phyloP scores from a whole-genome alignment of 2,888 invertebrate genomes.

The Pogonocherus hispidulus region DNA sequence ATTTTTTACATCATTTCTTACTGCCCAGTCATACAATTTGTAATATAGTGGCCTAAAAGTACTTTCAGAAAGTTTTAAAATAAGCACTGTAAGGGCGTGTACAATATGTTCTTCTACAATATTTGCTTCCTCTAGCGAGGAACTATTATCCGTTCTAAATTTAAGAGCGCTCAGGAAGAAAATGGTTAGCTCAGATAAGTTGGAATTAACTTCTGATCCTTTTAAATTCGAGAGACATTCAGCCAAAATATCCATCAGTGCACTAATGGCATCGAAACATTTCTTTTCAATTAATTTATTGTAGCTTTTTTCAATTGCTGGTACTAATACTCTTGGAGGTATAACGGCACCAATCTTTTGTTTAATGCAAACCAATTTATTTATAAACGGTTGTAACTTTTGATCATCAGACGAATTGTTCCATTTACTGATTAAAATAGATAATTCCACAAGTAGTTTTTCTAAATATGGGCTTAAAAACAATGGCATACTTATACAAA shows the following conservation, averaged over 20 bases:
- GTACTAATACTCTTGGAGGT: slow-evolving; percentile 82
- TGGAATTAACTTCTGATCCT: slow-evolving; percentile 74
- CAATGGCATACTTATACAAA: slow-evolving; percentile 84
- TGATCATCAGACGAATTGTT: slow-evolving; percentile 36
- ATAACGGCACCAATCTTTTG: slow-evolving; percentile 79
- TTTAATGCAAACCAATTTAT: slow-evolving; percentile 75
- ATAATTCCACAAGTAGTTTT: slow-evolving; percentile 77
- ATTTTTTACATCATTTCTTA: slow-evolving; percentile 74
- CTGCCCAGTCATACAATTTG: slow-evolving; percentile 90
- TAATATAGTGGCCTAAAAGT: slow-evolving; percentile 91
- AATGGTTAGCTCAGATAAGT: slow-evolving; percentile 78
- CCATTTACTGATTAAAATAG: slow-evolving; percentile 68
- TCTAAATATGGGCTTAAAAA: slow-evolving; percentile 90
- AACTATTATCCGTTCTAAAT: slow-evolving; percentile 73
- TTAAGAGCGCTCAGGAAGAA: slow-evolving; percentile 83
- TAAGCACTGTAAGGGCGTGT: slow-evolving; percentile 82
- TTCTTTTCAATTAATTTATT: slow-evolving; percentile 73
- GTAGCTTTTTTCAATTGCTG: slow-evolving; percentile 79
- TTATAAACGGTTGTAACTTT: slow-evolving; percentile 70
- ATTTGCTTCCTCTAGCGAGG: slow-evolving; percentile 69
- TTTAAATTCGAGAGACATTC: slow-evolving; percentile 79
- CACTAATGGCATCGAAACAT: slow-evolving; percentile 75
- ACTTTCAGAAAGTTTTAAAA: slow-evolving; percentile 90
- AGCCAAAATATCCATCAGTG: slow-evolving; percentile 82
- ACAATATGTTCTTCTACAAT: slow-evolving; percentile 82